Conservation (phyloP, 2,797 vertebrate species). For the Chromobotia macracanthus region DNA sequence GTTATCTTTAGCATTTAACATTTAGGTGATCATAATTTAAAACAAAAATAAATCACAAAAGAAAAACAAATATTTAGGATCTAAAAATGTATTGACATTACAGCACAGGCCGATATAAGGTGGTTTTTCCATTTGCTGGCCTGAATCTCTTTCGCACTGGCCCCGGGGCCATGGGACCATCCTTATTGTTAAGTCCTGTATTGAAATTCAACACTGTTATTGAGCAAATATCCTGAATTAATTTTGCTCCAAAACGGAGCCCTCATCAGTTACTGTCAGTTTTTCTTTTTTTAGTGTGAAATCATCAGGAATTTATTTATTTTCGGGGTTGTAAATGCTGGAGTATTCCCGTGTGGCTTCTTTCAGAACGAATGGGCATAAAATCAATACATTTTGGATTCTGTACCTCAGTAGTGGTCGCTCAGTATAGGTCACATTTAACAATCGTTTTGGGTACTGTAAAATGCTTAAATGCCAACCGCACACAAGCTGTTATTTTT, state of each 20-base stretch:
- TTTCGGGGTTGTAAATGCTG: not conserved
- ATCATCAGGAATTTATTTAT: constrained; percentile 29
- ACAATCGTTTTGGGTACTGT: constrained; percentile 46
- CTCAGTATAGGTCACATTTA: constrained; percentile 50
- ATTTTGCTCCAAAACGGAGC: not conserved
- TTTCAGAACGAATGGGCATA: constrained; percentile 31
- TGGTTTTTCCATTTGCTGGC: not conserved
- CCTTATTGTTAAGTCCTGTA: constrained; percentile 2
- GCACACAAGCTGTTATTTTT: constrained; percentile 37
- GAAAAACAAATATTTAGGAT: not conserved
- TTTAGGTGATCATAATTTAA: not conserved
- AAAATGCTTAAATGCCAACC: constrained; percentile 51
- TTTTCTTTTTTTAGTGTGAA: constrained; percentile 29
- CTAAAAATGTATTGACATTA: no score
- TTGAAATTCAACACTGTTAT: not conserved
- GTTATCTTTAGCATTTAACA: no score
- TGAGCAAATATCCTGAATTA: constrained; percentile 6
- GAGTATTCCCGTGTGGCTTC: constrained; percentile 27
- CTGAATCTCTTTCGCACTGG: not conserved
- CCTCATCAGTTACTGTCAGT: constrained; percentile 1
- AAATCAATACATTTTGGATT: constrained; percentile 50
- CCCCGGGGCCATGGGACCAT: not conserved
- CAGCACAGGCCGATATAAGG: not conserved
- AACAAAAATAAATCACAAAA: not conserved
- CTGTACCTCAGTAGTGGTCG: constrained; percentile 42